Conservation (phyloP, 2,113 vertebrate species). For the Heptranchias perlo region DNA sequence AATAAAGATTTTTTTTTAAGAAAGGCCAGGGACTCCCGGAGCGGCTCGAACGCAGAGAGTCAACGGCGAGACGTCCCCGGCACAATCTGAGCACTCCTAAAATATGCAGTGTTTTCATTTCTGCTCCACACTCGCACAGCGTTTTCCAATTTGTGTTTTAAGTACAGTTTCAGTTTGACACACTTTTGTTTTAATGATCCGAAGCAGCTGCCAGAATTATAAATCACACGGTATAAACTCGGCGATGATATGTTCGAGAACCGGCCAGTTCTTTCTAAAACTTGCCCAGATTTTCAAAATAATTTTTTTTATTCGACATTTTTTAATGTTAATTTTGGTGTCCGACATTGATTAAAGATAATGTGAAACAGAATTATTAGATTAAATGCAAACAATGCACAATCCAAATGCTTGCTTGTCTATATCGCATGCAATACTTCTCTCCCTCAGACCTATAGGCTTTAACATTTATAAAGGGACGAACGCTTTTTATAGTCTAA, state of each 20-base stretch:
- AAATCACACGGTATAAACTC: not conserved
- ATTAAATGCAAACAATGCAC: not conserved
- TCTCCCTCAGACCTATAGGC: no score
- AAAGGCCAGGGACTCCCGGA: constrained; percentile 46
- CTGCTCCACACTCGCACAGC: not conserved
- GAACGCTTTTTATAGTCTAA: not conserved
- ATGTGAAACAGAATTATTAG: not conserved
- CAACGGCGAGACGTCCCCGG: not conserved
- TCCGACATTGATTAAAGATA: not conserved
- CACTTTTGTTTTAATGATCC: not conserved
- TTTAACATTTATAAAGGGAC: not conserved
- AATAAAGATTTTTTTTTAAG: constrained; percentile 35
- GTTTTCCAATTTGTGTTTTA: not conserved
- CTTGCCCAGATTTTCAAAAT: not conserved
- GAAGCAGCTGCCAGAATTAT: not conserved
- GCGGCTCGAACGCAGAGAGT: not conserved
- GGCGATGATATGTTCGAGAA: not conserved
- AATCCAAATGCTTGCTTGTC: not conserved
- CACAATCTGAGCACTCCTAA: not conserved
- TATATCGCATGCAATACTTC: not conserved
- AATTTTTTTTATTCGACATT: not conserved
- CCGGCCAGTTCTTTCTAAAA: not conserved
- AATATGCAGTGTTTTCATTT: not conserved
- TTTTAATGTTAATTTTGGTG: not conserved
- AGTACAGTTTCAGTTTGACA: not conserved